Conservation (phyloP, 37 sponge, comb jelly and placozoan genomes). For the Mnemiopsis leidyi region DNA sequence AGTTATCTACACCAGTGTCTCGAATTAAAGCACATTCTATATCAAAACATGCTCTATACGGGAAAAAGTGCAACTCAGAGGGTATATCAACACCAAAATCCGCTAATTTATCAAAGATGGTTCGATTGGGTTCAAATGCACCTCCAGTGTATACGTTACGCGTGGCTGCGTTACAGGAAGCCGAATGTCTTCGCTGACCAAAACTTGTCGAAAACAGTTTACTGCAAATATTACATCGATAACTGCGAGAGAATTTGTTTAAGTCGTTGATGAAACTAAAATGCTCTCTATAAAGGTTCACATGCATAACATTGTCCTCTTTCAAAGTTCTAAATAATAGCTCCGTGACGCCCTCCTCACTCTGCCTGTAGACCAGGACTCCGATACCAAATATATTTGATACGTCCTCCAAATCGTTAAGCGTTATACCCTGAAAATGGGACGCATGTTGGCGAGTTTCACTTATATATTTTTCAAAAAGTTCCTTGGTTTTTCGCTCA, state of each 20-base stretch:
- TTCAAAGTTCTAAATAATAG: neutral
- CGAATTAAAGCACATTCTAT: neutral
- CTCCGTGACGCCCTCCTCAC: neutral
- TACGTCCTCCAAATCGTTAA: neutral
- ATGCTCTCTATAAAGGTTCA: neutral
- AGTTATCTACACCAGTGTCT: neutral
- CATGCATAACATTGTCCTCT: constrained; percentile 9
- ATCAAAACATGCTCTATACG: neutral
- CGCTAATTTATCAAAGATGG: neutral
- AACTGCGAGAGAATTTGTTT: neutral
- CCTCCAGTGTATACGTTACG: neutral
- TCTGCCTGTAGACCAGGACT: neutral
- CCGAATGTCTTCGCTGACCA: neutral
- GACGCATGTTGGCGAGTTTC: neutral
- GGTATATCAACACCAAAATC: neutral
- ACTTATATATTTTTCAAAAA: neutral
- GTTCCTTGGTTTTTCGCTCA: neutral
- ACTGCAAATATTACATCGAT: neutral
- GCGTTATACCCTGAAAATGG: neutral
- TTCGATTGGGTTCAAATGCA: neutral
- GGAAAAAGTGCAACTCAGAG: neutral
- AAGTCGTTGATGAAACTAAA: constrained; percentile 9
- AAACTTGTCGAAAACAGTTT: neutral
- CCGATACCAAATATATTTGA: neutral
- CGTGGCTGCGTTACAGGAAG: neutral